These are phyloP conservation scores for Harpegnathos saltator DNA, from an alignment of 1,140 invertebrate species.

Conservation along the genomic window DNA sequence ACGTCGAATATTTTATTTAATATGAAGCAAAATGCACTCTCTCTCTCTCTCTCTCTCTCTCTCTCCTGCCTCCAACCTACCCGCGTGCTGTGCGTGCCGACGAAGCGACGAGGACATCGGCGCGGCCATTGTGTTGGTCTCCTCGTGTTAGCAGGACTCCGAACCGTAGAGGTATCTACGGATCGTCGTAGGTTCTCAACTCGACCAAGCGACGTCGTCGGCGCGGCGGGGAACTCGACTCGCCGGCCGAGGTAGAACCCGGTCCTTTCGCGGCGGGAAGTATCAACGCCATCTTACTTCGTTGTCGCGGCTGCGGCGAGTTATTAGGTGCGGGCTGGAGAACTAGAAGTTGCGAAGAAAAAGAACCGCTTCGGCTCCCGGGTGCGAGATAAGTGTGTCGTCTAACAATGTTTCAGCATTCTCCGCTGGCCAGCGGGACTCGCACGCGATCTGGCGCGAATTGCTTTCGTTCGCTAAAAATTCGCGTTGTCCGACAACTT, in stretches of 20 bases:
- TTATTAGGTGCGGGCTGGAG: background rate
- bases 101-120: constrained; percentile 69
- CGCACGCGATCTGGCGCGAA: background rate
- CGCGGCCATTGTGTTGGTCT: constrained; percentile 70
- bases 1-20: constrained; percentile 84
- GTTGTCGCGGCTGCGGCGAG: background rate
- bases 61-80: too few species aligned
- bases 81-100: constrained; percentile 82
- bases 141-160: constrained; percentile 76
- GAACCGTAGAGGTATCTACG: constrained; percentile 73
- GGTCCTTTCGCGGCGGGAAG: background rate
- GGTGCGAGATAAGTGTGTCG: too few species aligned
- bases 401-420: too few species aligned
- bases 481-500: constrained; percentile 8
- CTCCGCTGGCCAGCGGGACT: background rate
- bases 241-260: background rate
- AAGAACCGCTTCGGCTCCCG: too few species aligned
- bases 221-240: background rate
- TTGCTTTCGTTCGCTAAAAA: background rate
- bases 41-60: too few species aligned
- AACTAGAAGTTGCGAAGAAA: too few species aligned
- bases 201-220: background rate
- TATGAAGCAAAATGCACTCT: constrained; percentile 83
- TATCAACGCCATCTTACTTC: background rate
- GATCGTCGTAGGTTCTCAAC: constrained; percentile 80